A percentile compares a stretch with the other conserved stretches of the same genome.
These are phyloP conservation scores for Cheilosia vulpina DNA, from an alignment of 2,888 invertebrate genomes.

Conservation along the genomic window DNA sequence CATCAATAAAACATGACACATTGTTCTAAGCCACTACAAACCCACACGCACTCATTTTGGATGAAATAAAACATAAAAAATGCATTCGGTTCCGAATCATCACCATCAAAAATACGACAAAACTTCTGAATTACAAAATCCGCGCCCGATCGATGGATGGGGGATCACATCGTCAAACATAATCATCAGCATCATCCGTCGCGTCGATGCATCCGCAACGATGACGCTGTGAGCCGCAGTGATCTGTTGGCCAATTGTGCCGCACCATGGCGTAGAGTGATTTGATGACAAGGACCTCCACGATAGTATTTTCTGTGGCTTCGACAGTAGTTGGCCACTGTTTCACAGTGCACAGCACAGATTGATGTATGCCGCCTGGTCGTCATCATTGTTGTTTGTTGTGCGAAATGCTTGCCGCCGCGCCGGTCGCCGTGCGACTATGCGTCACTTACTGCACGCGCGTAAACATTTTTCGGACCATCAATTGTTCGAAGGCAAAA, in stretches of 20 bases:
- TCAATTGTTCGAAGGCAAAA: slow-evolving; percentile 65
- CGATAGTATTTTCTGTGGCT: slow-evolving; percentile 62
- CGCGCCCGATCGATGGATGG: slow-evolving; percentile 46
- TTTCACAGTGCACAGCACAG: slow-evolving; percentile 36
- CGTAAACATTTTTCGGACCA: slow-evolving; percentile 64
- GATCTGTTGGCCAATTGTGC: slow-evolving; percentile 66
- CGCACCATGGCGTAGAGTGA: slow-evolving; percentile 74
- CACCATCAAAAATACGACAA: slow-evolving; percentile 66
- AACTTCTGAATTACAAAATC: slow-evolving; percentile 70
- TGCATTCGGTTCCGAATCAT: slow-evolving; percentile 54
- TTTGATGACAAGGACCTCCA: slow-evolving; percentile 77
- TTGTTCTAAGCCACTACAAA: slow-evolving; percentile 61
- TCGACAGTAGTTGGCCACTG: slow-evolving; percentile 40
- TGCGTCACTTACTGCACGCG: slow-evolving; percentile 66
- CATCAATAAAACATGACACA: slow-evolving; percentile 76
- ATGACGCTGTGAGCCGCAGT: slow-evolving; percentile 43
- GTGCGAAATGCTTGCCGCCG: slow-evolving; percentile 63
- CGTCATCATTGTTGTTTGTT: slow-evolving; percentile 68
- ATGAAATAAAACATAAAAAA: slow-evolving; percentile 35
- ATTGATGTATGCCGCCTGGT: slow-evolving; percentile 72
- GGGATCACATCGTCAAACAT: slow-evolving; percentile 67
- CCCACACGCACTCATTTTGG: slow-evolving; percentile 29
- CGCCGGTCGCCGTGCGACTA: slow-evolving; percentile 46
- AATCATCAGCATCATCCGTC: slow-evolving; percentile 64
- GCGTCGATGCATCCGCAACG: slow-evolving; percentile 19